phyloP scores from a whole-genome alignment of 2,888 invertebrate species.

The Thecocarcelia acutangulata region DNA sequence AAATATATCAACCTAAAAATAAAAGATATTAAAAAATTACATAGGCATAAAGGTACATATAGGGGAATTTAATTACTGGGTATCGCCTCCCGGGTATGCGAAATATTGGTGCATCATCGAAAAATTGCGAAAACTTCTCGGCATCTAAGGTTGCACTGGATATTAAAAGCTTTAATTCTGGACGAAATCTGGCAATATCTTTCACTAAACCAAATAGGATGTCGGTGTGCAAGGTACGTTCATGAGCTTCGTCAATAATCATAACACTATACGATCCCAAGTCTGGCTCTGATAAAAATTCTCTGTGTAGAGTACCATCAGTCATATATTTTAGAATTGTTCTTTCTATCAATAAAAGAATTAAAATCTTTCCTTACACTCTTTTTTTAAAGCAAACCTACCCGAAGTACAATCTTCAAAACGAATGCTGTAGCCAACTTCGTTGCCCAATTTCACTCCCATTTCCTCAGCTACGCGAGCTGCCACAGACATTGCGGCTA shows the following conservation, averaged over 20 bases:
- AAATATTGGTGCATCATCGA: conserved; percentile 99
- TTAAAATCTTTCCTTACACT: neutral
- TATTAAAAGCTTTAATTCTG: conserved; percentile 96
- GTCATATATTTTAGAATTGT: conserved; percentile 99
- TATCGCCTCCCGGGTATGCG: conserved; percentile 98
- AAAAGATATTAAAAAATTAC: neutral
- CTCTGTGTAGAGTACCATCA: conserved; percentile 97
- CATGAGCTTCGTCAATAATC: conserved; percentile 99
- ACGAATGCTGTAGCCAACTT: conserved; percentile 94
- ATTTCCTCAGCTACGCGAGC: conserved; percentile 99
- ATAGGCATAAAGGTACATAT: neutral
- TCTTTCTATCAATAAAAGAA: conserved; percentile 84
- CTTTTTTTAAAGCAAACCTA: conserved; percentile 36
- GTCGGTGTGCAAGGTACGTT: conserved; percentile 98
- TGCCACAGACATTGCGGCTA: conserved; percentile 99
- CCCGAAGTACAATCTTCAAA: conserved; percentile 99
- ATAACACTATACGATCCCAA: conserved; percentile 97
- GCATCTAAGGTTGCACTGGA: conserved; percentile 99
- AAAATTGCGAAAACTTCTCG: conserved; percentile 98
- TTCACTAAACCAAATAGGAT: conserved; percentile 98
- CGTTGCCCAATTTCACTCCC: conserved; percentile 96
- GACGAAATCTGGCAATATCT: conserved; percentile 95
- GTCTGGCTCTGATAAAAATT: conserved; percentile 98
- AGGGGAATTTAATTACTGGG: conserved; percentile 84
- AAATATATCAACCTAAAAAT: conserved; percentile 90